Conservation (phyloP, 2,797 vertebrate species). For the Lateolabrax maculatus region DNA sequence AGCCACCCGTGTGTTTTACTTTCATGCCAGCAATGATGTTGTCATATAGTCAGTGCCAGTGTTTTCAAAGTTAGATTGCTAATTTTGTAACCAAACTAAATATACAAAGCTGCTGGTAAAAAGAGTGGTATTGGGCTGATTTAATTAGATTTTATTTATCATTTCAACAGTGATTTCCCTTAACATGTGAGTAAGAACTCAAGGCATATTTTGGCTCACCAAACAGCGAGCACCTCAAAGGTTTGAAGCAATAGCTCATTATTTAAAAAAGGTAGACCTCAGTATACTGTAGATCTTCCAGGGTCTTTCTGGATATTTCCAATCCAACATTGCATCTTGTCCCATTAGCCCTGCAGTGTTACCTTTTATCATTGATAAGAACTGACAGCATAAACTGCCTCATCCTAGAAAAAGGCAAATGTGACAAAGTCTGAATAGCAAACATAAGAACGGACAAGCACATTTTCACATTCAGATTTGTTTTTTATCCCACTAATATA, state of each 20-base stretch:
- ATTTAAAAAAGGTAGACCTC: conserved; percentile 18
- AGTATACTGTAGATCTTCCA: background rate
- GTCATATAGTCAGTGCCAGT: background rate
- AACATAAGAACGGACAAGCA: background rate
- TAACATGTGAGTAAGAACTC: background rate
- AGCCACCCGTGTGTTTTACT: background rate
- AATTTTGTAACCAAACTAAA: background rate
- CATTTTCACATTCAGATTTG: background rate
- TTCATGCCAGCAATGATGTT: background rate
- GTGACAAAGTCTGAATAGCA: background rate
- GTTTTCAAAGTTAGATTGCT: conserved; percentile 1
- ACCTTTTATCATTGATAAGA: background rate
- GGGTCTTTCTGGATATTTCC: conserved; percentile 12
- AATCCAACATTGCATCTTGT: background rate
- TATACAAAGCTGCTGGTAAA: conserved; percentile 7
- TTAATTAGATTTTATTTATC: conserved; percentile 25
- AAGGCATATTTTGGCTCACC: background rate
- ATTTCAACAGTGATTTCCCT: conserved; percentile 10
- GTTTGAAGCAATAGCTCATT: background rate
- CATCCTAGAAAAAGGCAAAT: background rate
- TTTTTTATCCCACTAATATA: background rate
- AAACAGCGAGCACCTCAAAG: background rate
- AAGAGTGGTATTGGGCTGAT: background rate
- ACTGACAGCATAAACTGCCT: background rate
- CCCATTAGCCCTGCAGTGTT: background rate